Base-by-base conservation (phyloP, 2,888 invertebrate species). In the Aphodius granarius region DNA sequence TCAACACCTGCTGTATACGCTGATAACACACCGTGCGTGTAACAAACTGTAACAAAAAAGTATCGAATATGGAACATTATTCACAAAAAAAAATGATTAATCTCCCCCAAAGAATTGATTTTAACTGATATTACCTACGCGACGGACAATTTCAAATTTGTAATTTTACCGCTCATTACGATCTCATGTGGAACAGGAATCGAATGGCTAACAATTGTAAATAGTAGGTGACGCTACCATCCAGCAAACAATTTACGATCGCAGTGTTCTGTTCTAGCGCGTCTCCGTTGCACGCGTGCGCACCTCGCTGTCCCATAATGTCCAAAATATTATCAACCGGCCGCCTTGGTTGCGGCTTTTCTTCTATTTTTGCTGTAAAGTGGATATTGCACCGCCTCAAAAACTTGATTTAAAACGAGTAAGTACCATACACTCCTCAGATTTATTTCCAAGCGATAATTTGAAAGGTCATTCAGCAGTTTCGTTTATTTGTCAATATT, bases 311-410 rank as follows among this genome's bases (percentile, higher is more conserved):
- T 21, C 63, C 68, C 71, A 79, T 74, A 76, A 80, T 80, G 79
- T 73, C 63, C 72, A 72, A 66, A 43, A 75, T 66, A 77, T 22
- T 13, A 43, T 13, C 65, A 73, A 64, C 75, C 73, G 77, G 75
- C 78, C 77, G 77, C 75, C 63, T 68, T 75, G 68, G 72, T 75
- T 73, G 77, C 76, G 77, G 76, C 62, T 70, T 65, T 77, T 77
- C 78, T 74, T 74, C 76, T 65, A 75, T 73, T 71, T 72, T 64
- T 19, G 75, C 75, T 71, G 72, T 79, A 63, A 80, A 79, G 77
- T 80, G 81, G 80, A 78, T 68, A 73, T 73, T 66, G 73, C 78
- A 74, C 74, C 80, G 78, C 73, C 78, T 80, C 76, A 80, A 80
- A 78, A 70, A 21, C 62, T 43, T 20, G 43, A 72, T 71, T 43